Conservation (phyloP, 2,888 invertebrate species). For the Allophyes oxyacanthae region DNA sequence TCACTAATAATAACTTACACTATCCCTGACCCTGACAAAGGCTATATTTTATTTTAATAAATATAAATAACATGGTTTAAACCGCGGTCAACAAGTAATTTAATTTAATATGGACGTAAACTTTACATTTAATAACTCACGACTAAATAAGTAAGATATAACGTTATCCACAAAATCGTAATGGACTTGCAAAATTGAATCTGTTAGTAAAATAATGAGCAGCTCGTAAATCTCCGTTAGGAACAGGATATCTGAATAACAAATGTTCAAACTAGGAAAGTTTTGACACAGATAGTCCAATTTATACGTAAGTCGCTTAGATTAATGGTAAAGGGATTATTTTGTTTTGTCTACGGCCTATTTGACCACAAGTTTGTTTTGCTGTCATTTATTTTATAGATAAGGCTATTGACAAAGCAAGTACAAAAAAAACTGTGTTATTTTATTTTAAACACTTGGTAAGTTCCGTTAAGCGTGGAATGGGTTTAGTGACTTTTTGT, state of each 20-base stretch:
- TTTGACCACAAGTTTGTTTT: conserved; percentile 31
- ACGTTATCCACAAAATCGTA: conserved; percentile 15
- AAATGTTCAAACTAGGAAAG: conserved; percentile 53
- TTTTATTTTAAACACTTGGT: no score
- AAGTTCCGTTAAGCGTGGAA: no score
- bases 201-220: conserved; percentile 42
- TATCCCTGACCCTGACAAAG: no score
- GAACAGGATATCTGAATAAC: conserved; percentile 51
- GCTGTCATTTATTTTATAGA: conserved; percentile 8
- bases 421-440: no score
- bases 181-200: conserved; percentile 36
- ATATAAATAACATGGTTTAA: no score
- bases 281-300: conserved; percentile 48
- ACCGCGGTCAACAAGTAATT: no score
- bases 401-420: neutral
- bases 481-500: no score
- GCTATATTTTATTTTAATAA: no score
- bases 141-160: neutral
- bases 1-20: no score
- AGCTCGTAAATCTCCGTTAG: conserved; percentile 51
- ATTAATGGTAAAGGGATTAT: conserved; percentile 50
- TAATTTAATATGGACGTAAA: no score
- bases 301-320: conserved; percentile 45
- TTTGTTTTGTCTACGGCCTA: conserved; percentile 29
- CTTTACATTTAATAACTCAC: conserved; percentile 1